Evolutionary conservation across 1,140 invertebrate species (phyloP), one percentile per base, ranked within the genome.

Genomic region (Ericerus pela): DNA sequence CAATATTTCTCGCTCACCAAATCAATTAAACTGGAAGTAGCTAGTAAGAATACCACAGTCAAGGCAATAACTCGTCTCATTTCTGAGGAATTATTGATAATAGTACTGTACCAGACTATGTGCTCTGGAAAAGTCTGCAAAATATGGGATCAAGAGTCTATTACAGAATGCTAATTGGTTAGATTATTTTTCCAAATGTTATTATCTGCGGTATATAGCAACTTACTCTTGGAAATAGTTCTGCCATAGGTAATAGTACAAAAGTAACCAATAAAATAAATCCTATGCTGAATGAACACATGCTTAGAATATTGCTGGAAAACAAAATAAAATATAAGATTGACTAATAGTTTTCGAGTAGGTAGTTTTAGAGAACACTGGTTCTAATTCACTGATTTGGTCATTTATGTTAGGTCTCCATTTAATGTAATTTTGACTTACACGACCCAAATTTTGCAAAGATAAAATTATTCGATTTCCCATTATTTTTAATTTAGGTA

Each of bases 161-260:
- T 33, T 8, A 33, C 8, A n/a, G n/a, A n/a, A n/a, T n/a, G n/a
- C n/a, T n/a, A n/a, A n/a, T n/a, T n/a, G n/a, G n/a, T n/a, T n/a
- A n/a, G n/a, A n/a, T n/a, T n/a, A n/a, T n/a, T 6, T 41, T 8
- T 16, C n/a, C 16, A 16, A 41, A 5, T 41, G 16, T 16, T 41
- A 16, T 16, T 16, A 10, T 41, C 37, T 16, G 20, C 16, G 1
- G 31, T n/a, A 57, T 24, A 28, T 26, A 41, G 11, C 29, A 53
- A 64, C 64, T 69, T 63, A 73, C 72, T 59, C 65, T 62, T 36
- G 73, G 73, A 58, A 76, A 72, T 60, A 72, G 71, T 60, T 76
- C 75, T 0, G 72, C 74, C 31, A 76, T 69, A 29, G 71, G 71
- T 29, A 77, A 69, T 2, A 70, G 62, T 1, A 68, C 66, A 36